phyloP scores from a whole-genome alignment of 2,888 invertebrate genomes.

The Campaea margaritaria region DNA sequence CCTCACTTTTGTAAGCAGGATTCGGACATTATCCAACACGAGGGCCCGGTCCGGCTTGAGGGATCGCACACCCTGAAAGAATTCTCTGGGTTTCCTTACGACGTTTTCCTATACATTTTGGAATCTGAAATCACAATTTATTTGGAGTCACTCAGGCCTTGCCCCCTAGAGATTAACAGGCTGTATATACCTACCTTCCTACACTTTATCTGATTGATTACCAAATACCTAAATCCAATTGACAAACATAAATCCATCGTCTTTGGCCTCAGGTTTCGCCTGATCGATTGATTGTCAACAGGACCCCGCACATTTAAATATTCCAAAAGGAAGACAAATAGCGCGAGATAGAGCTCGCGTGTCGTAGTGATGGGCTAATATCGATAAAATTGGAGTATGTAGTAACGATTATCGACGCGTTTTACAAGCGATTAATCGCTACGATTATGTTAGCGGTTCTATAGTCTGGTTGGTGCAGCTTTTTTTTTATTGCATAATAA shows the following conservation, averaged over 20 bases:
- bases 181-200: neutral
- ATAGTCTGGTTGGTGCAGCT: neutral
- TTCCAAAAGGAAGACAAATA: slow-evolving; percentile 62
- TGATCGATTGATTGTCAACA: slow-evolving; percentile 57
- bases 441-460: slow-evolving; percentile 3
- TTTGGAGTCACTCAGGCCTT: too few relatives aligned
- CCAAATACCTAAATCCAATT: slow-evolving; percentile 7
- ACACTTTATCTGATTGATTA: slow-evolving; percentile 23
- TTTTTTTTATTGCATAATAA: too few relatives aligned
- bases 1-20: too few relatives aligned
- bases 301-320: slow-evolving; percentile 59
- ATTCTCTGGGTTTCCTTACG: too few relatives aligned
- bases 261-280: slow-evolving; percentile 38
- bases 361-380: slow-evolving; percentile 40
- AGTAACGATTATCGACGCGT: slow-evolving; percentile 3
- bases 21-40: too few relatives aligned
- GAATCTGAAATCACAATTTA: too few relatives aligned
- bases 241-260: slow-evolving; percentile 30
- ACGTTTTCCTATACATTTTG: too few relatives aligned
- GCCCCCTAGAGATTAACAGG: too few relatives aligned
- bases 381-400: slow-evolving; percentile 24
- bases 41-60: too few relatives aligned
- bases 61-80: too few relatives aligned
- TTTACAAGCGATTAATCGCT: slow-evolving; percentile 13
- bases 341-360: slow-evolving; percentile 29